These are phyloP conservation scores for Pyrgilauda ruficollis DNA, from an alignment of 2,113 vertebrate genomes.

Conservation along the genomic window DNA sequence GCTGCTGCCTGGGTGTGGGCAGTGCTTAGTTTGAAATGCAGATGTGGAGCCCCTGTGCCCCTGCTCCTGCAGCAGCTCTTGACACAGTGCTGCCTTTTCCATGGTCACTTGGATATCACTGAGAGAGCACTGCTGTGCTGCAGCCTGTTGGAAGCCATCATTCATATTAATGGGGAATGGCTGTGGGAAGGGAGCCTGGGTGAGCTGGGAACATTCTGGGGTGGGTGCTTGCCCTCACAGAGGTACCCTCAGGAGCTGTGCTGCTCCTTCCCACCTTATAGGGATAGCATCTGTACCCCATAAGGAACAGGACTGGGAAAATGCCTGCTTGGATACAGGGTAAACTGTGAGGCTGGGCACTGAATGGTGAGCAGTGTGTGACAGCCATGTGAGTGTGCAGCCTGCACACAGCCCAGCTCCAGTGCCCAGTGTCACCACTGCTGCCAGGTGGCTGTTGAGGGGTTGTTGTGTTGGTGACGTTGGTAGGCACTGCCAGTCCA, in stretches of 20 bases:
- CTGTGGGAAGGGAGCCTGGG: background rate
- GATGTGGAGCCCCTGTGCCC: background rate
- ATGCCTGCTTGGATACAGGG: background rate
- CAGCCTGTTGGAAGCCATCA: background rate
- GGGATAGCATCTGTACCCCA: background rate
- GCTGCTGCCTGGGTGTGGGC: background rate
- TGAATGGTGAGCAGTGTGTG: background rate
- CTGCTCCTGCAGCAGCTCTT: background rate
- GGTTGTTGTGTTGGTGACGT: background rate
- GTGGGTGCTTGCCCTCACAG: background rate
- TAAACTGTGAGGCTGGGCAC: background rate
- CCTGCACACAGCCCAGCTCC: background rate
- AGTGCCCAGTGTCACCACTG: background rate
- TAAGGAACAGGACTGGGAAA: background rate
- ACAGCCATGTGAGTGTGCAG: background rate
- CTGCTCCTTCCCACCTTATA: background rate
- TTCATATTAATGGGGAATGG: background rate
- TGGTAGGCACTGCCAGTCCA: background rate
- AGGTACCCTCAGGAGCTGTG: accelerated
- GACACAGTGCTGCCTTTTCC: background rate
- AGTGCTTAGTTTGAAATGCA: background rate
- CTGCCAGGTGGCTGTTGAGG: background rate
- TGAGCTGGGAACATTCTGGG: accelerated
- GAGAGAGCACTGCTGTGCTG: background rate
- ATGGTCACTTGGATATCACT: background rate